phyloP scores from a whole-genome alignment of 2,888 invertebrate species.

The Maniola hyperantus region DNA sequence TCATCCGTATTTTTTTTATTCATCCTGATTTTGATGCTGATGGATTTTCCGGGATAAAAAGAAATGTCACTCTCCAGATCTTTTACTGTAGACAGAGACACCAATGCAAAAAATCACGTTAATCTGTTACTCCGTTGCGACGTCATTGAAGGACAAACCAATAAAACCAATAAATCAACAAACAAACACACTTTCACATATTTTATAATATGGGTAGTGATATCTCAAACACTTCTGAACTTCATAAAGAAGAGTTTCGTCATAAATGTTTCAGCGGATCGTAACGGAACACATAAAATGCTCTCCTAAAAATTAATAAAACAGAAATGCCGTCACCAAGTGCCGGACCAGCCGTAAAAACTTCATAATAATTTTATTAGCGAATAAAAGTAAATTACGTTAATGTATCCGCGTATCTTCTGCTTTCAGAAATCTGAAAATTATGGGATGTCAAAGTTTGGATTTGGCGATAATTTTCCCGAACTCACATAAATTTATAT shows the following conservation, averaged over 20 bases:
- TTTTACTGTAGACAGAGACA: too few relatives aligned
- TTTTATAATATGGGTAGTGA: too few relatives aligned
- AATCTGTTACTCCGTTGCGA: too few relatives aligned
- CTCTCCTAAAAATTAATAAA: conserved; percentile 58
- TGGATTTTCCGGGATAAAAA: too few relatives aligned
- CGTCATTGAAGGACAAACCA: too few relatives aligned
- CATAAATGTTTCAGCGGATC: conserved; percentile 26
- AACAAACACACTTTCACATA: too few relatives aligned
- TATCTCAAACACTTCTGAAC: background rate
- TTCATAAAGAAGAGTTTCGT: conserved; percentile 3
- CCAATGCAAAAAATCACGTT: too few relatives aligned
- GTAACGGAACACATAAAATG: conserved; percentile 30
- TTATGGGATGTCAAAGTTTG: conserved; percentile 14
- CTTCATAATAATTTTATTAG: conserved; percentile 62
- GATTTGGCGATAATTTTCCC: conserved; percentile 5
- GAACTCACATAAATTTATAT: conserved; percentile 8
- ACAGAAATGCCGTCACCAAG: conserved; percentile 49
- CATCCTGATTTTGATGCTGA: too few relatives aligned
- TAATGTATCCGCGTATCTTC: conserved; percentile 46
- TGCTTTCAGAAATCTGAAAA: conserved; percentile 18
- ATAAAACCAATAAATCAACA: too few relatives aligned
- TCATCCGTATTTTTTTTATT: too few relatives aligned
- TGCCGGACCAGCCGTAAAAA: conserved; percentile 63
- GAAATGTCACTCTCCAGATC: too few relatives aligned
- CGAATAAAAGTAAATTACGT: conserved; percentile 63